Base-by-base conservation (phyloP, 2,888 invertebrate genomes). In the Hemaris fuciformis region DNA sequence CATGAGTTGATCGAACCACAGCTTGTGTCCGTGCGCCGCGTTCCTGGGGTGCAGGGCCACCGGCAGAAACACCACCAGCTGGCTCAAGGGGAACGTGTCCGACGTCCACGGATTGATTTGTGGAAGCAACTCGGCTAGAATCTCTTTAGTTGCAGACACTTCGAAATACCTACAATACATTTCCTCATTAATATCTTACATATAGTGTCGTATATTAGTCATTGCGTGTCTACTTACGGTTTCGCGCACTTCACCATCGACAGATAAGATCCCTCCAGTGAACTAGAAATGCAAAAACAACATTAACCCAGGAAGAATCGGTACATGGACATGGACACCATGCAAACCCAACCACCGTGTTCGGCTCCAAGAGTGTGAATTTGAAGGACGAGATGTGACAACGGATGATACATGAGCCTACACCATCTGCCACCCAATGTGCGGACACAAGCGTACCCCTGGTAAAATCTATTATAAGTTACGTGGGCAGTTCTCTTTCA, bases 1-100 rank as follows among this genome's bases (percentile, higher is more conserved):
- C 94, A 98, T 94, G 4, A 98, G 90, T 77, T 97, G 95, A 60
- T 95, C 92, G 68, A 98, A 94, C 97, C 98, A 98, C 48, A 98
- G 85, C 71, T 96, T 93, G 80, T 95, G 95, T 0, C 97, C 96
- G 1, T 94, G 77, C 15, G 94, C 89, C 22, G 94, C 94, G 68
- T 95, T 84, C 60, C 94, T 86, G 0, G 95, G 95, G 8, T 93
- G 92, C 62, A 96, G 85, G n/a, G 93, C 88, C 15, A 96, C 94
- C 0, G 98, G 98, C 68, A 98, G 88, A 85, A 98, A 98, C 61
- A 95, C 87, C 59, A 96, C 95, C 63, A 98, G 84, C 75, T 95
- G 94, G 65, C 94, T 93, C 62, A 96, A 87, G 13, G 93, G 85
- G 63, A 88, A 94, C 10, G 90, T 89, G 58, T 93, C 88, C 3